Evolutionary conservation across 1,140 invertebrate species (phyloP).

Genomic region (Drosophila bocqueti): DNA sequence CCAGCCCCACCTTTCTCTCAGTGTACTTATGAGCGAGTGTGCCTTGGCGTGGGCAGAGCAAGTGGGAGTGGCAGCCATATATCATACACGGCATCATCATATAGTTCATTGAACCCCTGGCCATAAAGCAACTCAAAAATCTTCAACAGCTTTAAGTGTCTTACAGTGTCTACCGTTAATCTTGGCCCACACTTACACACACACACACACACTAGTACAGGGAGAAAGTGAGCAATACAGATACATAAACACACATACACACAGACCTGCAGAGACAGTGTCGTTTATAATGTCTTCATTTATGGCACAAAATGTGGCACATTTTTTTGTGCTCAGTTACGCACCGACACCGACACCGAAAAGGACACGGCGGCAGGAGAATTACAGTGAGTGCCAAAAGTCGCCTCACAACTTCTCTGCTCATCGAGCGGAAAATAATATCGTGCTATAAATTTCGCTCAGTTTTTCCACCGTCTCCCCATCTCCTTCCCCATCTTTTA

Average conservation of each 20-base stretch:
- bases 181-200: constrained; percentile 53
- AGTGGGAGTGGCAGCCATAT: constrained; percentile 54
- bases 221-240: constrained; percentile 12
- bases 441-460: constrained; percentile 81
- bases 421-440: constrained; percentile 84
- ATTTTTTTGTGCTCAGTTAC: constrained; percentile 79
- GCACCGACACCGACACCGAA: constrained; percentile 71
- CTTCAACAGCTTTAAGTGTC: constrained; percentile 79
- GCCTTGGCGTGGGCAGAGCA: constrained; percentile 8
- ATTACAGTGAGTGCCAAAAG: constrained; percentile 67
- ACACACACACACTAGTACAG: constrained; percentile 37
- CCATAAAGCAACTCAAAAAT: constrained; percentile 73
- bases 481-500: background rate
- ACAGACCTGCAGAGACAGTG: constrained; percentile 22
- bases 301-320: constrained; percentile 75
- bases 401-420: constrained; percentile 81
- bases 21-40: constrained; percentile 5
- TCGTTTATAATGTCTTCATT: constrained; percentile 81
- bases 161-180: constrained; percentile 82
- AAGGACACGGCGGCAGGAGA: constrained; percentile 42
- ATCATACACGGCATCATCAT: constrained; percentile 73
- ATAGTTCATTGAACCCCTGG: constrained; percentile 79
- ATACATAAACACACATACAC: constrained; percentile 16
- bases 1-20: background rate
- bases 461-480: constrained; percentile 53